Evolutionary conservation across 2,113 vertebrate species (phyloP), one percentile per base, ranked within the genome.

Genomic region (Hymenochirus boettgeri): DNA sequence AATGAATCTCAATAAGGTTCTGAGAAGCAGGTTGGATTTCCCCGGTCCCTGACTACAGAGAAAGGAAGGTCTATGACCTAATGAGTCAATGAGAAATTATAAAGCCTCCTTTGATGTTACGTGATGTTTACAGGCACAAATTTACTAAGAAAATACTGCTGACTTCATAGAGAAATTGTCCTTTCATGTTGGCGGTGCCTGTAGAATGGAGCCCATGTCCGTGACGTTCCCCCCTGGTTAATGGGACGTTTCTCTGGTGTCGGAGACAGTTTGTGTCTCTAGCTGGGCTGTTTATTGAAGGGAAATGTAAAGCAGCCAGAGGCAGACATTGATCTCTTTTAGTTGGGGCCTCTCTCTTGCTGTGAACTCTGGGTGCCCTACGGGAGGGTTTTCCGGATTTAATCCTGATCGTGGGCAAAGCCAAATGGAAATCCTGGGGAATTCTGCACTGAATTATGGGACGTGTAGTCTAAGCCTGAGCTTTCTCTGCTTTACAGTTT

Each of bases 361-460:
- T 48, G 26, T 65, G 65, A 69, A 60, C 65, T 69, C 50, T 69
- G 11, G 13, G 17, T 60, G 65, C 57, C 56, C 65, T 69, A 52
- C 42, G 29, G 47, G 47, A 53, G 65, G 60, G 39, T 66, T 66
- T 39, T 21, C 42, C 58, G 46, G 45, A 18, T 51, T 51, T 67
- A 21, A 21, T 59, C 39, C 55, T 42, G 56, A 67, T 67, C 47
- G 46, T 26, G 59, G 58, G 57, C 22, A 25, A 57, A 48, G 31
- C 55, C 46, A 51, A 50, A 48, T 33, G 9, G 24, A 35, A 45
- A 47, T 31, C 46, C 21, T 58, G 21, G 26, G 37, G 54, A 42
- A 50, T 31, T 26, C 33, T 12, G 57, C 47, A 17, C 5, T 42
- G 56, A 53, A 53, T 53, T 69, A 37, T 69, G 57, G 47, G 56